Evolutionary conservation across 2,113 vertebrate genomes (phyloP), one percentile per base, ranked within the genome.

Genomic region (Monarcha castaneiventris): DNA sequence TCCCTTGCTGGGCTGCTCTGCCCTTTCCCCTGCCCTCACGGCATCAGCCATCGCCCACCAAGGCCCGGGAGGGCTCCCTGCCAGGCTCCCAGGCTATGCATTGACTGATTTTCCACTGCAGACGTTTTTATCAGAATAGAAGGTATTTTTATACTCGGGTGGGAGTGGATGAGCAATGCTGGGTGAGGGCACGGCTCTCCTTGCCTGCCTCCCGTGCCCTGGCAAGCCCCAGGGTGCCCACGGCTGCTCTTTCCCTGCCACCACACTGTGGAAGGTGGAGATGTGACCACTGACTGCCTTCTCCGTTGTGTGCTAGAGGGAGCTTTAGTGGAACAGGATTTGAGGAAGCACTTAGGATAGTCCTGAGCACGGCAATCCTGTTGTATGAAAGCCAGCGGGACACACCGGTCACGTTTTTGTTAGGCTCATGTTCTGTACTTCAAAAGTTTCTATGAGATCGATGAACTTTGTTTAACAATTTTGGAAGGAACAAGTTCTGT

Each of bases 401-500:
- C 94, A 84, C 51, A 54, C 93, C 19, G 55, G 94, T 92, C 96
- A 96, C 30, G n/a, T 93, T 96, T 98, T 94, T 91, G 94, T 97
- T 97, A 79, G 94, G 94, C 96, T 97, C 96, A 81, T 51, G 74
- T 96, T 96, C 97, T 97, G 83, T 97, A 98, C 58, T 92, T 97
- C 95, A 79, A 74, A 96, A 93, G 84, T 98, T 98, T 98, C 97
- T 98, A 98, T 96, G 96, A 97, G 97, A 98, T 96, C 96, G 73
- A 96, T 96, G 98, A 98, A 98, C 97, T 98, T 98, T 98, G 97
- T 98, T 96, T 98, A 97, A 98, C 97, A 93, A 66, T 97, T 98
- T 95, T 80, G 96, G 97, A 97, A 97, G 93, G 93, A 97, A 97
- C 93, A 96, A 91, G 87, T 98, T 98, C 97, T 98, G 98, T 98